Evolutionary conservation across 2,113 vertebrate species (phyloP).

Genomic region (Megalops atlanticus): DNA sequence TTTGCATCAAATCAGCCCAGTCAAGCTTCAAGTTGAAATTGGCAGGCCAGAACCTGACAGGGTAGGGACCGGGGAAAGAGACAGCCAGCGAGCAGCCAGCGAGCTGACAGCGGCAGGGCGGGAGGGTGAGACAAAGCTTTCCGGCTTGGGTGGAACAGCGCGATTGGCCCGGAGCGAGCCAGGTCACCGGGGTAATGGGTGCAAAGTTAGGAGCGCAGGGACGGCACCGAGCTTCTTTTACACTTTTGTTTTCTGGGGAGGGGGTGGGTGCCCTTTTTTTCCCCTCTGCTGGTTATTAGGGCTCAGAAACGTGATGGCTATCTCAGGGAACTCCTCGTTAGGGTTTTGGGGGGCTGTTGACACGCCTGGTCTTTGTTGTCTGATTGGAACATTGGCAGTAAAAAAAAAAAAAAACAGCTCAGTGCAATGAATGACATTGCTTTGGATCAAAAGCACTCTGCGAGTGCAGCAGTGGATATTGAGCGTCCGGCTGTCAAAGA

Average conservation of each 20-base stretch:
- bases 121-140: conserved; percentile 57
- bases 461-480: conserved; percentile 20
- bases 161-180: conserved; percentile 44
- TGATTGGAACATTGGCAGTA: conserved; percentile 27
- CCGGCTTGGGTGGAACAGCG: conserved; percentile 37
- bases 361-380: not conserved
- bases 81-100: conserved; percentile 81
- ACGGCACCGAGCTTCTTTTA: not conserved
- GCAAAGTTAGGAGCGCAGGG: conserved; percentile 25
- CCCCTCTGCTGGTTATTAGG: not conserved
- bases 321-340: not conserved
- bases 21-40: conserved; percentile 99
- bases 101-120: conserved; percentile 76
- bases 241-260: not conserved
- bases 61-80: conserved; percentile 82
- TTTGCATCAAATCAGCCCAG: conserved; percentile 98
- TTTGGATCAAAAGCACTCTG: conserved; percentile 26
- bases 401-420: conserved; percentile 14
- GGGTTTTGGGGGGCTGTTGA: not conserved
- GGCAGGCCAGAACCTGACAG: conserved; percentile 97
- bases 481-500: conserved; percentile 10
- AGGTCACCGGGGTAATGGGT: conserved; percentile 45
- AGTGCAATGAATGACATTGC: conserved; percentile 22
- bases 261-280: not conserved
- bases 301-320: not conserved